Base-by-base conservation (phyloP, 2,113 vertebrate genomes). In the Chaetodon auriga region DNA sequence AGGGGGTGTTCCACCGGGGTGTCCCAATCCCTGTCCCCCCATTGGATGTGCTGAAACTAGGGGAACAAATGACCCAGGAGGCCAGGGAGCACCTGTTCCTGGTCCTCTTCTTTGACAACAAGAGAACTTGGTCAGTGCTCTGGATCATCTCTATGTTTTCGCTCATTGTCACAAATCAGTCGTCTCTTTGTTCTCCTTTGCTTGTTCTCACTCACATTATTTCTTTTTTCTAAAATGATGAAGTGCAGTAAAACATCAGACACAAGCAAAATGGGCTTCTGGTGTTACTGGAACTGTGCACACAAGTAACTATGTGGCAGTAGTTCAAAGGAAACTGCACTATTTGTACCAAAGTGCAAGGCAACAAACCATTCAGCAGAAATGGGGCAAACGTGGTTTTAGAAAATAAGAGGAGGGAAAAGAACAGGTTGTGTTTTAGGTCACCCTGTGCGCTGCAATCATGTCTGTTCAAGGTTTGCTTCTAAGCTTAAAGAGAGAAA, bases 21-120 rank as follows among this genome's bases (percentile, higher is more conserved):
- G 98, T 99, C 64, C 98, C 98, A 19, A 99, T 99, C 70, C 98
- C 98, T 0, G 98, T 99, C 73, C 98, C 98, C 13, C 98, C 98
- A 16, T 75, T 98, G 87, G 98, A 99, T 91, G 98, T 99, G 91
- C 95, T 99, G 87, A 99, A 99, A 93, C 96, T 99, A 66, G 98
- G 98, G 74, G 98, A 99, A 92, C 98, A 99, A 92, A 99, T 99
- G 98, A 99, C 97, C 85, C 98, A 98, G 95, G 98, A 99, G 95
- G 98, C 98, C 38, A 95, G 97, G 16, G 98, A 99, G 94, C 98
- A 99, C 94, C 97, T 99, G 91, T 99, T 99, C 95, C 95, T 99
- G 75, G 98, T 99, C 83, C 97, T 99, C 74, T 99, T 99, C 95
- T 99, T 99, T 8, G 98, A 99, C 95, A 99, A 99, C 96, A 99